These are phyloP conservation scores for Zoanthus sociatus DNA, from an alignment of 92 coral and sea anemone genomes.

Conservation along the genomic window DNA sequence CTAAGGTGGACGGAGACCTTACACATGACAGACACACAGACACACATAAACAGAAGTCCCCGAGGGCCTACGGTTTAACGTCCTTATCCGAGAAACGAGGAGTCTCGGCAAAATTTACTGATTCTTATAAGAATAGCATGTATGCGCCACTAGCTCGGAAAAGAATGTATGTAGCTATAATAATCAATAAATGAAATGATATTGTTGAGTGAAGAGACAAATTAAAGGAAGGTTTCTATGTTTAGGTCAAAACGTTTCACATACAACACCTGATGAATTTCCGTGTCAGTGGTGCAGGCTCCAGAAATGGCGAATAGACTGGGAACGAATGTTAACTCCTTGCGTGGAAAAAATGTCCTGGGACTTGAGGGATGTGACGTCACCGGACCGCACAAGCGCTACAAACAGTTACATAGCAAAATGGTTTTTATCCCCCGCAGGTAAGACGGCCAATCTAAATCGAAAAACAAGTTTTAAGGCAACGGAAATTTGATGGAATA, in stretches of 20 bases:
- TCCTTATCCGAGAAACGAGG: no score
- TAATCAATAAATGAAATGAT: no score
- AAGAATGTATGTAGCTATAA: no score
- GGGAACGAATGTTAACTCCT: constrained; percentile 41
- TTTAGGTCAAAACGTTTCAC: not conserved
- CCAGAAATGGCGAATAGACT: constrained; percentile 45
- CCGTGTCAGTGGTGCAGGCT: constrained; percentile 36
- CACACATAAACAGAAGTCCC: no score
- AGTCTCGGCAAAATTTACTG: no score
- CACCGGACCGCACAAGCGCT: constrained; percentile 41
- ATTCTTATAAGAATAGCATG: no score
- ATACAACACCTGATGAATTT: not conserved
- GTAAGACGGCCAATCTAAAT: not conserved
- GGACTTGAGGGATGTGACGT: constrained; percentile 35
- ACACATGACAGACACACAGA: no score
- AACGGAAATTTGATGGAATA: no score
- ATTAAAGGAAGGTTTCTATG: not conserved
- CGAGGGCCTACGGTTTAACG: no score
- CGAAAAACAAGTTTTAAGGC: not conserved
- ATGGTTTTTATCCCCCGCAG: constrained; percentile 35
- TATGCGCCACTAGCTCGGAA: no score
- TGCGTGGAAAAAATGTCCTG: constrained; percentile 38
- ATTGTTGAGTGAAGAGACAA: not conserved
- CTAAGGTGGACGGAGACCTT: no score
- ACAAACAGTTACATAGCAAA: constrained; percentile 26